Evolutionary conservation across 2,888 invertebrate species (phyloP).

Genomic region (Nemotelus nigrinus): DNA sequence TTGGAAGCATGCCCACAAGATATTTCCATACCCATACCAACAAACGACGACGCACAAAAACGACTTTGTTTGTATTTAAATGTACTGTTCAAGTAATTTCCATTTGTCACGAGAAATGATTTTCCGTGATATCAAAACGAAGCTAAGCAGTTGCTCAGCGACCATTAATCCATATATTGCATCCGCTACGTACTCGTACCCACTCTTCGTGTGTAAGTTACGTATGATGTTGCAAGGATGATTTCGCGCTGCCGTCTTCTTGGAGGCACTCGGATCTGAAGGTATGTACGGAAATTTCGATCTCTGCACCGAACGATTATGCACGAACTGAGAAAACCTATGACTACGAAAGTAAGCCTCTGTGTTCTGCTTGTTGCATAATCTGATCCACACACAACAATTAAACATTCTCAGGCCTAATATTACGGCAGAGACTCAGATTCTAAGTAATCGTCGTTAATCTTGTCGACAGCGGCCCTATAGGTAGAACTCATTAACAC

Average conservation of each 20-base stretch:
- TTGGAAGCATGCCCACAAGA: no score
- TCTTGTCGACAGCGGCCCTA: constrained; percentile 46
- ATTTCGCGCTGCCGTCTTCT: constrained; percentile 10
- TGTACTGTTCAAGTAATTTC: constrained; percentile 49
- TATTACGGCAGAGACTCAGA: constrained; percentile 45
- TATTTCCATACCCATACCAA: no score
- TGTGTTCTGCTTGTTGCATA: constrained; percentile 7
- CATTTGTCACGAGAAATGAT: constrained; percentile 52
- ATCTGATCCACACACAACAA: constrained; percentile 52
- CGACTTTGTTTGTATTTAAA: constrained; percentile 28
- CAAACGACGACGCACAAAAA: constrained; percentile 26
- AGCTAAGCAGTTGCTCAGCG: constrained; percentile 39
- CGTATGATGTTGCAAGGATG: not conserved
- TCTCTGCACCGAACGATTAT: constrained; percentile 13
- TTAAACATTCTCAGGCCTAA: constrained; percentile 51
- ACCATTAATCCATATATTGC: constrained; percentile 46
- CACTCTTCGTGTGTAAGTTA: no score
- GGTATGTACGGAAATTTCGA: constrained; percentile 25
- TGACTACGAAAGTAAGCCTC: not conserved
- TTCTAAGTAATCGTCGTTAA: constrained; percentile 50
- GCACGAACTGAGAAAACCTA: constrained; percentile 34
- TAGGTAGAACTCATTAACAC: constrained; percentile 51
- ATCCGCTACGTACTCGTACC: no score
- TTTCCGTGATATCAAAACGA: constrained; percentile 46
- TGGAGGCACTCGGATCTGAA: not conserved